Conservation (phyloP, 2,797 vertebrate species). For the Schizopygopsis pylzovi region DNA sequence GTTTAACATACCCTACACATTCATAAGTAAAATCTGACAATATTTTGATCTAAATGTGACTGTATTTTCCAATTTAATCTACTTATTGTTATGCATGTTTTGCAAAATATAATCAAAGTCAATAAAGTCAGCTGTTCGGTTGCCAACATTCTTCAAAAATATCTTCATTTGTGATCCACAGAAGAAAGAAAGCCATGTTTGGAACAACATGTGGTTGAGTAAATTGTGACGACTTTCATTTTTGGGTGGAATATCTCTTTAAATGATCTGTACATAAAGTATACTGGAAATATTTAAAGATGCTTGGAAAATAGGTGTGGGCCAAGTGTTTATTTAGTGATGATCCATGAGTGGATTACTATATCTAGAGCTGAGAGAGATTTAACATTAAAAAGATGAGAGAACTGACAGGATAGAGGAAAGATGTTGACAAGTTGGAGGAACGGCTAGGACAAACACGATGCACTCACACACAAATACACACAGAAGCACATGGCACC, state of each 20-base stretch:
- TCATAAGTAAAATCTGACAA: neutral
- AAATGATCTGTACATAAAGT: neutral
- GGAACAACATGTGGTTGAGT: neutral
- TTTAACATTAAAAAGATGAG: slow-evolving; percentile 22
- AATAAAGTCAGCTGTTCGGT: neutral
- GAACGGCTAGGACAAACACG: slow-evolving; percentile 24
- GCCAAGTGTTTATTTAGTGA: neutral
- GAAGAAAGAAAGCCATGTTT: neutral
- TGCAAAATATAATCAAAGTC: neutral
- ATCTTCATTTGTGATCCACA: neutral
- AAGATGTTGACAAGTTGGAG: slow-evolving; percentile 26
- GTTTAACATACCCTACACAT: neutral
- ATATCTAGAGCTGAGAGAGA: neutral
- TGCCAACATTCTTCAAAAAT: neutral
- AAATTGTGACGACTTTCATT: neutral
- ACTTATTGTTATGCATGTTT: neutral
- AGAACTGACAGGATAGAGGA: slow-evolving; percentile 15
- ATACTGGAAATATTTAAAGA: neutral
- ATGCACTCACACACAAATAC: slow-evolving; percentile 34
- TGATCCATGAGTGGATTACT: neutral
- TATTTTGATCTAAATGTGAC: neutral
- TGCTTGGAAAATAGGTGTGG: neutral
- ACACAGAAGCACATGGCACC: slow-evolving; percentile 60
- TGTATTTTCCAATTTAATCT: neutral
- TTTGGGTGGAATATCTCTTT: neutral